A percentile compares a stretch with the other conserved stretches of the same genome.
phyloP scores from a whole-genome alignment of 2,113 vertebrate genomes.

The Pagrus major region DNA sequence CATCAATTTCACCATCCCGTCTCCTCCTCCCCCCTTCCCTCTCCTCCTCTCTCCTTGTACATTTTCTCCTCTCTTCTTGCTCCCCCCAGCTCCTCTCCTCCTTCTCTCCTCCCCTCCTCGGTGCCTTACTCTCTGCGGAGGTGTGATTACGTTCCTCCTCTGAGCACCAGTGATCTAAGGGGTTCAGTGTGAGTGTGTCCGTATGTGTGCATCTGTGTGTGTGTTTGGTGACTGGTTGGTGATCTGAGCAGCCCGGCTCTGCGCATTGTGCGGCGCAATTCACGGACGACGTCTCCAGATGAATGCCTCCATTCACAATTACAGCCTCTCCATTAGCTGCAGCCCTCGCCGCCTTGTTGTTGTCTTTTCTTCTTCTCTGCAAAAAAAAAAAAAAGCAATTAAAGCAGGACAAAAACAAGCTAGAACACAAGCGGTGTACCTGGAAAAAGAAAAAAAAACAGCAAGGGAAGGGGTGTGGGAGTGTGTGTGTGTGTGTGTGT shows the following conservation, averaged over 20 bases:
- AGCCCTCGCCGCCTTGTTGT: slow-evolving; percentile 74
- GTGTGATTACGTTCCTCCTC: slow-evolving; percentile 78
- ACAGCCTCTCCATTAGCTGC: slow-evolving; percentile 83
- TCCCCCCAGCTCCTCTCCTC: slow-evolving; percentile 48
- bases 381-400: slow-evolving; percentile 78
- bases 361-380: slow-evolving; percentile 75
- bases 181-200: slow-evolving; percentile 43
- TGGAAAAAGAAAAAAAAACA: slow-evolving; percentile 57
- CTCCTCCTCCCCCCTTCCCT: slow-evolving; percentile 45
- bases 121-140: slow-evolving; percentile 64
- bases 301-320: slow-evolving; percentile 84
- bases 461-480: slow-evolving; percentile 20
- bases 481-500: slow-evolving; percentile 28
- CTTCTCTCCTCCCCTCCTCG: slow-evolving; percentile 53
- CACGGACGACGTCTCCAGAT: slow-evolving; percentile 80
- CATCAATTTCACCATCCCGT: slow-evolving; percentile 72
- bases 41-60: slow-evolving; percentile 50
- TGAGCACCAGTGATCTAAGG: slow-evolving; percentile 70
- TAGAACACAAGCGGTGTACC: slow-evolving; percentile 69
- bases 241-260: slow-evolving; percentile 79
- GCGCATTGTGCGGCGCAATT: slow-evolving; percentile 80
- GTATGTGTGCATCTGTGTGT: slow-evolving; percentile 19
- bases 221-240: slow-evolving; percentile 72
- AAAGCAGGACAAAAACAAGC: slow-evolving; percentile 82
- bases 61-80: slow-evolving; percentile 47